Conservation (phyloP, 2,797 vertebrate genomes). For the Heteromormyrus szaboi region DNA sequence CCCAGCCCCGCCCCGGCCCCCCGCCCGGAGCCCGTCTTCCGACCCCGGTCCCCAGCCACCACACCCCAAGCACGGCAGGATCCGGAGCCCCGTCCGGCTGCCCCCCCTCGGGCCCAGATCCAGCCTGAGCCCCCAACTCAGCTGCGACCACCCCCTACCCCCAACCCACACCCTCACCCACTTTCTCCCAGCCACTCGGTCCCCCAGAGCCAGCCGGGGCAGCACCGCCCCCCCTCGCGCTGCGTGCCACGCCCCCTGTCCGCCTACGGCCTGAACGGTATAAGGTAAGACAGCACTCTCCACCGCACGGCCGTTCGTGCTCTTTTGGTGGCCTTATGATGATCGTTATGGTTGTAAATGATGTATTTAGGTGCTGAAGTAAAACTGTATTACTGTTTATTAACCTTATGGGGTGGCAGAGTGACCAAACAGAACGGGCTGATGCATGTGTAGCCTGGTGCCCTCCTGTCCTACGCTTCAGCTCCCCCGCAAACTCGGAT, state of each 20-base stretch:
- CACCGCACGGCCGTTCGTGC: not conserved
- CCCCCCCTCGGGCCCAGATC: slow-evolving; percentile 26
- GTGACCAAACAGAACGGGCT: slow-evolving; percentile 9
- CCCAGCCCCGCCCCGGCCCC: slow-evolving; percentile 33
- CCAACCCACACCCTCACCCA: slow-evolving; percentile 57
- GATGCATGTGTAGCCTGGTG: not conserved
- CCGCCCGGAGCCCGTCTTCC: slow-evolving; percentile 34
- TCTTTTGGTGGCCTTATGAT: not conserved
- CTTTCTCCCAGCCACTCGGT: slow-evolving; percentile 63
- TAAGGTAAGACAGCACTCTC: slow-evolving; percentile 65
- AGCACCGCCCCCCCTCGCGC: slow-evolving; percentile 66
- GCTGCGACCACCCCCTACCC: slow-evolving; percentile 50
- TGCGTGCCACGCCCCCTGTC: slow-evolving; percentile 73
- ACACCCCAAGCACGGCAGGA: slow-evolving; percentile 55
- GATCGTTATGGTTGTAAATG: not conserved
- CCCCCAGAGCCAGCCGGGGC: slow-evolving; percentile 57
- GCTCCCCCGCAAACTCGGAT: not conserved
- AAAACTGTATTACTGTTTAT: not conserved
- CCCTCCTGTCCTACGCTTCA: not conserved
- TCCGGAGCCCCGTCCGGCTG: slow-evolving; percentile 52
- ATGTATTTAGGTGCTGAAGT: not conserved
- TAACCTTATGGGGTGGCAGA: slow-evolving; percentile 12
- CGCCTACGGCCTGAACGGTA: slow-evolving; percentile 83
- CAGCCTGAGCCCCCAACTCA: slow-evolving; percentile 50
- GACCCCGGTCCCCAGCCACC: slow-evolving; percentile 46